Evolutionary conservation across 2,113 vertebrate species (phyloP), one percentile per base, ranked within the genome.

Genomic region (Crotalus helleri): DNA sequence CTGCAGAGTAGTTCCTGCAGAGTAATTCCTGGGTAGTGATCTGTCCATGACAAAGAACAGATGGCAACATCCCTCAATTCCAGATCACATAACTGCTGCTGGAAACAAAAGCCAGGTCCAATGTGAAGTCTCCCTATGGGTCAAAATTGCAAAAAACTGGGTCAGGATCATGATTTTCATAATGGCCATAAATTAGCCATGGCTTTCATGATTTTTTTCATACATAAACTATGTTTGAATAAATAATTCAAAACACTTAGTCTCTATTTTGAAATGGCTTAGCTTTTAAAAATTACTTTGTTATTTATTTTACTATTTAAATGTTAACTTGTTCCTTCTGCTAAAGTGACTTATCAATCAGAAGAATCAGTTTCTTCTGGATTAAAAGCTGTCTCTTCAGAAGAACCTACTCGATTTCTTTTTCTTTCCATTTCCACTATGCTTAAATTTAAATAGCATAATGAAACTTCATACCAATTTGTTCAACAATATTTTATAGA

Each of bases 251-350:
- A 64, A 0, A 33, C 49, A 39, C 0, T 85, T 55, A 74, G 1
- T 26, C 6, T 29, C 26, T 0, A 53, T 3, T n/a, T 0, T 2
- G 55, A 7, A 21, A 6, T 0, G 1, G 49, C 58, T 90, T 0
- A 33, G 54, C 90, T 94, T 91, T 91, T 3, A 5, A 21, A 81
- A 53, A 57, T 69, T 4, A 51, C 0, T 3, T 39, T 59, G 5
- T 59, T 1, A 51, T 55, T 55, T 90, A 8, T 59, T 54, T 51
- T 85, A 53, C 7, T 21, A 54, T 86, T 64, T 90, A 26, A 23
- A 12, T 93, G 26, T 86, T 64, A 86, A 90, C 53, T 15, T 39
- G 11, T 64, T 46, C 44, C 44, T 86, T 39, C 29, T 85, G 51
- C n/a, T 61, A 53, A 51, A 51, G 49, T 51, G 8, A 51, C 9